These are phyloP conservation scores for Corythoichthys haematopterus DNA, from an alignment of 2,113 vertebrate genomes.

Conservation along the genomic window DNA sequence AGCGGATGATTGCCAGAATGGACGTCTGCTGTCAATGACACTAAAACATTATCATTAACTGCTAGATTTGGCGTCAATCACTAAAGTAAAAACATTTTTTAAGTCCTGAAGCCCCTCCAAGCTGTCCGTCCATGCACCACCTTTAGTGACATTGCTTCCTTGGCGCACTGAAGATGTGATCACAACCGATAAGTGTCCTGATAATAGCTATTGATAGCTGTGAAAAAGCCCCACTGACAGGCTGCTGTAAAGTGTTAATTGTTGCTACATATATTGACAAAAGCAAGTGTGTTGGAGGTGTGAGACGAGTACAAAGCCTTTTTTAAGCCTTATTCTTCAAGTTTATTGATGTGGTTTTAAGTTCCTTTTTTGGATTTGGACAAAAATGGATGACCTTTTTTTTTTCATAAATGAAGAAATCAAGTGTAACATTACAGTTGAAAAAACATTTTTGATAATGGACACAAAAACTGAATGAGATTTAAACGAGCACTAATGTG, in stretches of 20 bases:
- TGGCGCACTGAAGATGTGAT: constrained; percentile 30
- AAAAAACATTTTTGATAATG: too few species aligned
- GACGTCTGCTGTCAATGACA: too few species aligned
- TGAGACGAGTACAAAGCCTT: constrained; percentile 22
- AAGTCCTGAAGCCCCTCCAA: neutral
- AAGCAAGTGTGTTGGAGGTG: constrained; percentile 8
- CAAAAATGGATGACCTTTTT: neutral
- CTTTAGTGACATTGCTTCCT: neutral
- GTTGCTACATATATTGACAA: constrained; percentile 19
- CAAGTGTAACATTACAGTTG: too few species aligned
- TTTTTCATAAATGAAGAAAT: too few species aligned
- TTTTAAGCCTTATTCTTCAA: constrained; percentile 22
- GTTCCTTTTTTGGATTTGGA: neutral
- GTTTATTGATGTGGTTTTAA: neutral
- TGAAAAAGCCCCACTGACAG: constrained; percentile 30
- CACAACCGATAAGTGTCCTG: constrained; percentile 41
- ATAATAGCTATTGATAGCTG: constrained; percentile 58
- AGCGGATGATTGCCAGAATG: too few species aligned
- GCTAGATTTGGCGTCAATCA: too few species aligned
- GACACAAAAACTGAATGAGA: too few species aligned
- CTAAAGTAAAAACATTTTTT: too few species aligned
- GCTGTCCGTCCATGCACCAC: constrained; percentile 12
- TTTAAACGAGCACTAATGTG: too few species aligned
- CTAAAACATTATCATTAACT: too few species aligned
- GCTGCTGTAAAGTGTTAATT: constrained; percentile 35